Evolutionary conservation across 1,140 invertebrate genomes (phyloP).

Genomic region (Aphelinus certus): DNA sequence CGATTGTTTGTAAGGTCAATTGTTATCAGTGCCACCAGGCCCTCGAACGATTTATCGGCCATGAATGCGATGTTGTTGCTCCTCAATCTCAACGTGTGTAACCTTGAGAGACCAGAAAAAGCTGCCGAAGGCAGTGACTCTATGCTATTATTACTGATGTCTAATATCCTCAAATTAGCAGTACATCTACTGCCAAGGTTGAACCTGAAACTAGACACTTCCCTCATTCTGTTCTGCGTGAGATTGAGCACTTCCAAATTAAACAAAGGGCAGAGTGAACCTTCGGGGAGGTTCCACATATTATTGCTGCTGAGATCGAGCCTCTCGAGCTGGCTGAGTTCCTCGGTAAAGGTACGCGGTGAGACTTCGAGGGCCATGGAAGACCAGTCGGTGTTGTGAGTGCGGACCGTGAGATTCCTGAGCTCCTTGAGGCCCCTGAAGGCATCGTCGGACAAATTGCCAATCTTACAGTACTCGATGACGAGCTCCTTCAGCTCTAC

Average conservation of each 20-base stretch:
- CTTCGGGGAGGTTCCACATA: constrained; percentile 85
- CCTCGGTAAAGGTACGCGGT: constrained; percentile 77
- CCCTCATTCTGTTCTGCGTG: constrained; percentile 82
- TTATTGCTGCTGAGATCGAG: constrained; percentile 90
- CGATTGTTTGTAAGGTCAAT: constrained; percentile 85
- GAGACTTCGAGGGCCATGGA: constrained; percentile 84
- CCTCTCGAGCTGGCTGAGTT: constrained; percentile 77
- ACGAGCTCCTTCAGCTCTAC: constrained; percentile 83
- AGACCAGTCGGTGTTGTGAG: constrained; percentile 89
- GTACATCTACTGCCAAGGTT: constrained; percentile 74
- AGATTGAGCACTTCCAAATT: constrained; percentile 82
- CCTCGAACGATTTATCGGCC: constrained; percentile 83
- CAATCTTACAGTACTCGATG: constrained; percentile 91
- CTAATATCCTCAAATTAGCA: constrained; percentile 76
- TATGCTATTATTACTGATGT: constrained; percentile 85
- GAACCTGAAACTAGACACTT: constrained; percentile 81
- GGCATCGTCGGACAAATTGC: constrained; percentile 84
- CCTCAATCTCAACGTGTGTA: constrained; percentile 72
- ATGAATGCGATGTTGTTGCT: constrained; percentile 78
- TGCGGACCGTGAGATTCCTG: constrained; percentile 84
- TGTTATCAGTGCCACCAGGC: constrained; percentile 77
- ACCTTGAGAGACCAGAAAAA: constrained; percentile 74
- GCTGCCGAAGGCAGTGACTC: constrained; percentile 80
- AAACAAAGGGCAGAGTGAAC: constrained; percentile 81
- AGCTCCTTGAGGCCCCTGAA: constrained; percentile 84